Conservation (phyloP, 1,140 invertebrate species). For the Drosophila bocki region DNA sequence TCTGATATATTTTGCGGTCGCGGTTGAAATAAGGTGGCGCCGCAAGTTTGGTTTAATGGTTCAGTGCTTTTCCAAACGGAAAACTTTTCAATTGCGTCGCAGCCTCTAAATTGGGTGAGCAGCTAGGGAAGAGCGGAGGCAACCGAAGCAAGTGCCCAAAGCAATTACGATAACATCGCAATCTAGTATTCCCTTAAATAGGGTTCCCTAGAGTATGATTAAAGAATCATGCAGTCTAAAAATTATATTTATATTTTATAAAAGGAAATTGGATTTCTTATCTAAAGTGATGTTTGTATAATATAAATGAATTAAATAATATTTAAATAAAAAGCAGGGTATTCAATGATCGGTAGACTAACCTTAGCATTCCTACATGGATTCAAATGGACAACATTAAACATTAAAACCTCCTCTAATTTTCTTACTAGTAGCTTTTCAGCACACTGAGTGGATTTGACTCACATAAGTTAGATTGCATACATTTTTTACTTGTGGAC, state of each 20-base stretch:
- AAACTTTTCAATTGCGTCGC: constrained; percentile 68
- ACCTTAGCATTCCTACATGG: background rate
- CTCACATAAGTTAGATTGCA: background rate
- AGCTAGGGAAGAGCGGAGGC: background rate
- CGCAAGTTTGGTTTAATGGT: constrained; percentile 49
- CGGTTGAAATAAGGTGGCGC: constrained; percentile 47
- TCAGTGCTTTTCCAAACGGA: constrained; percentile 61
- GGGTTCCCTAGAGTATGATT: background rate
- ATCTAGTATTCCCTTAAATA: background rate
- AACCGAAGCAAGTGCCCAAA: constrained; percentile 12
- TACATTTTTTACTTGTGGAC: background rate
- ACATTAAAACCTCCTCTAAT: background rate
- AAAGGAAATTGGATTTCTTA: background rate
- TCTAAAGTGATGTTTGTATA: background rate
- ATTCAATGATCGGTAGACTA: background rate
- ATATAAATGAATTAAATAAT: background rate
- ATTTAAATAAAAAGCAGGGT: background rate
- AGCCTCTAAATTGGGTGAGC: constrained; percentile 15
- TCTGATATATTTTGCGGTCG: constrained; percentile 59
- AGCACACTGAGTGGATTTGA: background rate
- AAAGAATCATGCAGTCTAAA: rapidly evolving
- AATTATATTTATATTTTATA: too few species aligned
- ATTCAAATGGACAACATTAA: background rate
- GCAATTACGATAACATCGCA: constrained; percentile 13
- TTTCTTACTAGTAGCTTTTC: background rate